These are phyloP conservation scores for Muscina levida DNA, from an alignment of 2,888 invertebrate species.

Conservation along the genomic window DNA sequence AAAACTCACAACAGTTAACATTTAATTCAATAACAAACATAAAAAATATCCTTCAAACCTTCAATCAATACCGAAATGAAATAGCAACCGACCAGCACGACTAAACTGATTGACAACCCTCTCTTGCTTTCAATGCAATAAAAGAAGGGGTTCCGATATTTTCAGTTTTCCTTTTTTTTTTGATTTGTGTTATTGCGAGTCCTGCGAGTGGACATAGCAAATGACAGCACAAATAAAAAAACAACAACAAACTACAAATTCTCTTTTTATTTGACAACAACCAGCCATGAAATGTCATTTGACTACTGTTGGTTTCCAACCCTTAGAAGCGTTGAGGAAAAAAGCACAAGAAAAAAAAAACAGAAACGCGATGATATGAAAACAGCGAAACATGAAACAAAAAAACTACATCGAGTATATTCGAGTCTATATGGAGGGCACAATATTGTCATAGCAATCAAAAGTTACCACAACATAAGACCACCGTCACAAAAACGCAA, in stretches of 20 bases:
- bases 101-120: slow-evolving; percentile 20
- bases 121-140: not conserved
- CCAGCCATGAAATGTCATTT: slow-evolving; percentile 36
- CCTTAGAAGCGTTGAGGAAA: slow-evolving; percentile 9
- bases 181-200: not conserved
- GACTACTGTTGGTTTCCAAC: slow-evolving; percentile 16
- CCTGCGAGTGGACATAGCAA: not conserved
- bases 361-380: not conserved
- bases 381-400: too few species aligned
- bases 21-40: not conserved
- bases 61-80: slow-evolving; percentile 25
- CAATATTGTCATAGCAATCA: slow-evolving; percentile 77
- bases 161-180: too few species aligned
- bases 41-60: slow-evolving; percentile 33
- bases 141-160: too few species aligned
- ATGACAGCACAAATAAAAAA: slow-evolving; percentile 5
- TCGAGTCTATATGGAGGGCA: slow-evolving; percentile 23
- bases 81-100: not conserved
- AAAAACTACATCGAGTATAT: not conserved
- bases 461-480: slow-evolving; percentile 71
- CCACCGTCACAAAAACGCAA: slow-evolving; percentile 67
- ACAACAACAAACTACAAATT: too few species aligned
- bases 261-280: slow-evolving; percentile 21
- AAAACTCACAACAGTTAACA: not conserved
- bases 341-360: slow-evolving; percentile 4